phyloP scores from a whole-genome alignment of 2,888 invertebrate genomes.

The Andrena marginata region DNA sequence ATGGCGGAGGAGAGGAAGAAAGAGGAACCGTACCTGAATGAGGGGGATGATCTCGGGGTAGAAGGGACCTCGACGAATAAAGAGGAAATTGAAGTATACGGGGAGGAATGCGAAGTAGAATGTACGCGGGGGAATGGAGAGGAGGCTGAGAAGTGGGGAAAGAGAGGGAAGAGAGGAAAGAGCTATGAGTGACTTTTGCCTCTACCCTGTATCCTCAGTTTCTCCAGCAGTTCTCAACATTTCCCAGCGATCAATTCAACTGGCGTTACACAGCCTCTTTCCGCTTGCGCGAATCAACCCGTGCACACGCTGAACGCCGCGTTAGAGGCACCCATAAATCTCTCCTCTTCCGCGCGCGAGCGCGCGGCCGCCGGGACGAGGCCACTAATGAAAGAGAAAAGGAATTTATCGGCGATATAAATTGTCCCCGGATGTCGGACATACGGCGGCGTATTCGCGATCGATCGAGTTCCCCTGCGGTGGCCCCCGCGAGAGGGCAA shows the following conservation, averaged over 20 bases:
- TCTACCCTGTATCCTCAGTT: too few relatives aligned
- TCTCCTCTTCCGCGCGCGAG: conserved; percentile 35
- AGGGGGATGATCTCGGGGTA: too few relatives aligned
- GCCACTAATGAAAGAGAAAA: conserved; percentile 82
- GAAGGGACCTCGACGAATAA: too few relatives aligned
- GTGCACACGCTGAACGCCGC: neutral
- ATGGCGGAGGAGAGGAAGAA: too few relatives aligned
- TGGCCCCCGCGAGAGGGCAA: neutral
- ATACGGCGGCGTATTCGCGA: conserved; percentile 52
- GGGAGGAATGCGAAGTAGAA: too few relatives aligned
- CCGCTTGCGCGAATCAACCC: conserved; percentile 1
- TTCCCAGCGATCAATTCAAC: too few relatives aligned
- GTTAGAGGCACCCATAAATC: conserved; percentile 67
- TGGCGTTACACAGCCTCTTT: neutral
- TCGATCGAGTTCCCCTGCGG: conserved; percentile 55
- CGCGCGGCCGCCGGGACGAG: conserved; percentile 62
- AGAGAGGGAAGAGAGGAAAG: too few relatives aligned
- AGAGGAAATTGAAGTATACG: too few relatives aligned
- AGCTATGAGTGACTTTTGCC: conserved; percentile 28
- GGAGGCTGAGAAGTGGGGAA: too few relatives aligned
- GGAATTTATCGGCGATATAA: conserved; percentile 83
- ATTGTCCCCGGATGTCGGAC: conserved; percentile 73
- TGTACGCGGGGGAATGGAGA: too few relatives aligned
- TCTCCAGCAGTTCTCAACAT: too few relatives aligned
- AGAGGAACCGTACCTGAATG: too few relatives aligned